These are phyloP conservation scores for Drosophila demipolita DNA, from an alignment of 2,888 invertebrate genomes.

Conservation along the genomic window DNA sequence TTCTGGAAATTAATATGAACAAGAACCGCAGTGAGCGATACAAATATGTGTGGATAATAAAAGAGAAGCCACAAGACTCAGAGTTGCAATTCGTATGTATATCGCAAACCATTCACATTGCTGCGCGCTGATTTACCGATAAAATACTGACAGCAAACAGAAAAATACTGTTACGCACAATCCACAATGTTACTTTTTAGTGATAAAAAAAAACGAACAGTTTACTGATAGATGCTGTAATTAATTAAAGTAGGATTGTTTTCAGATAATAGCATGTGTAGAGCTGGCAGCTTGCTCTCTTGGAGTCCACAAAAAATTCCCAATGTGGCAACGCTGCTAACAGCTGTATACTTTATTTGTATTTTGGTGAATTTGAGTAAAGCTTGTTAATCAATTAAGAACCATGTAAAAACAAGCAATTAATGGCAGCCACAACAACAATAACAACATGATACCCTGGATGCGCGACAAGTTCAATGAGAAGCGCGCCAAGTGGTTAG, in stretches of 20 bases:
- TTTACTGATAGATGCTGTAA: neutral
- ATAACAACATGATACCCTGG: slow-evolving; percentile 84
- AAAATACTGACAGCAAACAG: neutral
- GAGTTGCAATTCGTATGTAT: slow-evolving; percentile 28
- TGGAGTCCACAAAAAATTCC: slow-evolving; percentile 6
- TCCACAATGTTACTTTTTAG: slow-evolving; percentile 1
- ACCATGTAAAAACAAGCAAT: slow-evolving; percentile 39
- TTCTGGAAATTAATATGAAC: slow-evolving; percentile 51
- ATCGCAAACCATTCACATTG: slow-evolving; percentile 19
- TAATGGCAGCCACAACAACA: slow-evolving; percentile 62
- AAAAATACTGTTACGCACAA: slow-evolving; percentile 3
- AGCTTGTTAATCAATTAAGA: slow-evolving; percentile 28
- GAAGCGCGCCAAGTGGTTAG: slow-evolving; percentile 84
- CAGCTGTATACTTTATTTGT: slow-evolving; percentile 59
- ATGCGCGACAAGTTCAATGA: slow-evolving; percentile 85
- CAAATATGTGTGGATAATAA: slow-evolving; percentile 52
- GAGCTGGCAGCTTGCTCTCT: neutral
- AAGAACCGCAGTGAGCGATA: slow-evolving; percentile 56
- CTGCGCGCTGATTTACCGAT: neutral
- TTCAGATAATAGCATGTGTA: neutral
- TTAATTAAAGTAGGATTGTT: neutral
- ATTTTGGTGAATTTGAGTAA: slow-evolving; percentile 38
- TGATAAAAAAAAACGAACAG: neutral
- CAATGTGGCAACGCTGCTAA: slow-evolving; percentile 45
- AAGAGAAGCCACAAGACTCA: slow-evolving; percentile 49